phyloP scores from a whole-genome alignment of 2,797 vertebrate species.

The Geotrypetes seraphini region DNA sequence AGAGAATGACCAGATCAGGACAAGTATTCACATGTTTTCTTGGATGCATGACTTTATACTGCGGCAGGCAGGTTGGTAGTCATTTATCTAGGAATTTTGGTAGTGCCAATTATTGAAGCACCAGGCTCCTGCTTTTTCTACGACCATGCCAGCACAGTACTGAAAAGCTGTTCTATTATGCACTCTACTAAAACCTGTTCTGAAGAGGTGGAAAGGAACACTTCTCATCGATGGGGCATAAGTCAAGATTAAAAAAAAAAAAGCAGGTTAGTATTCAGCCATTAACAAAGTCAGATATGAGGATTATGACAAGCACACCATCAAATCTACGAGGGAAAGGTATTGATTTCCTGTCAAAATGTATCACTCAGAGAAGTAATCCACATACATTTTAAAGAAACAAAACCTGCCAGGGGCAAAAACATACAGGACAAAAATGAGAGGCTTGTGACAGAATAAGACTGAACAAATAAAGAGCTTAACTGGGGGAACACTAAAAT shows the following conservation, averaged over 20 bases:
- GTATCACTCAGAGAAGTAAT: constrained; percentile 69
- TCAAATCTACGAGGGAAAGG: constrained; percentile 69
- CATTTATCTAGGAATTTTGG: too few species aligned
- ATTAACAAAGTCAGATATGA: constrained; percentile 60
- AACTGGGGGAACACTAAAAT: constrained; percentile 26
- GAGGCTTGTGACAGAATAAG: constrained; percentile 32
- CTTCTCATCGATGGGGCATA: constrained; percentile 56
- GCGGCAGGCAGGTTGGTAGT: too few species aligned
- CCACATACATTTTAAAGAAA: constrained; percentile 40
- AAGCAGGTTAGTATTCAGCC: constrained; percentile 41
- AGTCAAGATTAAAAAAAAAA: constrained; percentile 56
- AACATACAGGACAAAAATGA: constrained; percentile 46
- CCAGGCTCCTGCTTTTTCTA: too few species aligned
- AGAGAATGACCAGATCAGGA: too few species aligned
- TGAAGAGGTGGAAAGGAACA: constrained; percentile 5
- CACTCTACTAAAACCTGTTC: too few species aligned
- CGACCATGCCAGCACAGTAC: too few species aligned
- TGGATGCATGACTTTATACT: too few species aligned
- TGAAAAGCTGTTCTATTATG: too few species aligned
- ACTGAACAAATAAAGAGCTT: constrained; percentile 31
- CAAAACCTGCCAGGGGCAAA: constrained; percentile 51
- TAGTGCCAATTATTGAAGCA: too few species aligned
- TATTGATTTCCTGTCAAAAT: constrained; percentile 91
- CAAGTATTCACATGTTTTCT: too few species aligned
- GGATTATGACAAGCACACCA: constrained; percentile 73